Percentiles rank a stretch among this genome's conserved stretches.
These are phyloP conservation scores for Stictonetta naevosa DNA, from an alignment of 2,113 vertebrate genomes.

Conservation along the genomic window DNA sequence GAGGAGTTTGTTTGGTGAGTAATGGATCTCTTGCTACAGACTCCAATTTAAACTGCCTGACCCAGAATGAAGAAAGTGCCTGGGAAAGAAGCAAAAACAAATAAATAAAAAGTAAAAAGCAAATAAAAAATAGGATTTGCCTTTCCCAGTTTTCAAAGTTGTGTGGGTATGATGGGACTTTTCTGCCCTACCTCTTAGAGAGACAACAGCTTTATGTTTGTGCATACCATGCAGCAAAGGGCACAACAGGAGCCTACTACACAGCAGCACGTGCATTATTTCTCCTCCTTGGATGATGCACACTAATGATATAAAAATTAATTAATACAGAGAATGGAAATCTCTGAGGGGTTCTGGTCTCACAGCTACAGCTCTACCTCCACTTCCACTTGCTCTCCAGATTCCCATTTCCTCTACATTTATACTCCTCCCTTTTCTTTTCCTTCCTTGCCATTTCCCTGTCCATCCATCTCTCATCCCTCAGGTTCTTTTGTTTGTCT, in stretches of 20 bases:
- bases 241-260: neutral
- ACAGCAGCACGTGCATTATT: rapidly evolving
- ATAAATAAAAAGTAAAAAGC: conserved; percentile 40
- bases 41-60: conserved; percentile 54
- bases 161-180: neutral
- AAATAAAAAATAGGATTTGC: conserved; percentile 36
- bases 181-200: conserved; percentile 4
- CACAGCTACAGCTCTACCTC: neutral
- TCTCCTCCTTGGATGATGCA: neutral
- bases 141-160: conserved; percentile 34
- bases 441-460: neutral
- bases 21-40: conserved; percentile 46
- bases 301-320: neutral
- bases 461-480: neutral
- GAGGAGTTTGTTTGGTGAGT: conserved; percentile 57
- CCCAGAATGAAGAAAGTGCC: conserved; percentile 39
- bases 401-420: rapidly evolving
- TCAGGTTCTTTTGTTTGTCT: neutral
- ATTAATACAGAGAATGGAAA: neutral
- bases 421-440: neutral
- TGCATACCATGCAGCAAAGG: neutral
- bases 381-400: neutral
- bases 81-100: conserved; percentile 55
- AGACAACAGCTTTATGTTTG: neutral
- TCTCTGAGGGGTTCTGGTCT: neutral